Conservation (phyloP, 2,113 vertebrate species). For the Theristicus caerulescens region DNA sequence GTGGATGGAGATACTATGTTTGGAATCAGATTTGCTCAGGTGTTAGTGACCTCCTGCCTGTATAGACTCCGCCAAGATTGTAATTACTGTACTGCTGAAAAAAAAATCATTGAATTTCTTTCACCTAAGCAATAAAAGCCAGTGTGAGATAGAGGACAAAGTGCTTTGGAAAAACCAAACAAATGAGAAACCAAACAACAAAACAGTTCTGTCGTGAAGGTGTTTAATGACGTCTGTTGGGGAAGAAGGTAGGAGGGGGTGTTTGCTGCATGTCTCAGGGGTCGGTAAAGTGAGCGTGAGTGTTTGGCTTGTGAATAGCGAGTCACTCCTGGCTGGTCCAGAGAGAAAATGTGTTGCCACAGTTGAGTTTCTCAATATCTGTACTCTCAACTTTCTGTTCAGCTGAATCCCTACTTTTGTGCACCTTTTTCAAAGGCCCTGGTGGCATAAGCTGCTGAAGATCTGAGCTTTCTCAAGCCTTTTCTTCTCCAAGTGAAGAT, state of each 20-base stretch:
- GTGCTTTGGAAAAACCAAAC: not conserved
- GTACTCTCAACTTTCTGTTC: not conserved
- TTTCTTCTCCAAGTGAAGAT: not conserved
- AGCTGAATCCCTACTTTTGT: not conserved
- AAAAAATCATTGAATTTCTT: not conserved
- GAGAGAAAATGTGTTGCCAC: not conserved
- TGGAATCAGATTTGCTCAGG: constrained; percentile 17
- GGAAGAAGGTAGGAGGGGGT: not conserved
- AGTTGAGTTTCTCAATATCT: not conserved
- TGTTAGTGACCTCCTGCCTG: constrained; percentile 10
- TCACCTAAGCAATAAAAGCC: not conserved
- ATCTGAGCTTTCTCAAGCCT: not conserved
- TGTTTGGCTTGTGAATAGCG: not conserved
- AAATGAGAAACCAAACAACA: not conserved
- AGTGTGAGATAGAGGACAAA: not conserved
- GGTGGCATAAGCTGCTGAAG: not conserved
- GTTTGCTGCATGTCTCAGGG: not conserved
- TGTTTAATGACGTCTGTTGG: not conserved
- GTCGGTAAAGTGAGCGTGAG: not conserved
- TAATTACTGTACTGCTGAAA: constrained; percentile 1
- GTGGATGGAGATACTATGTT: not conserved
- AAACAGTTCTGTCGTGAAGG: not conserved
- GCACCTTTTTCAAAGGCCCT: not conserved
- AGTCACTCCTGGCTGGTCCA: not conserved
- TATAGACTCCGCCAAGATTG: not conserved